These are phyloP conservation scores for Eupelmus urozonus DNA, from an alignment of 2,888 invertebrate species.

Conservation along the genomic window DNA sequence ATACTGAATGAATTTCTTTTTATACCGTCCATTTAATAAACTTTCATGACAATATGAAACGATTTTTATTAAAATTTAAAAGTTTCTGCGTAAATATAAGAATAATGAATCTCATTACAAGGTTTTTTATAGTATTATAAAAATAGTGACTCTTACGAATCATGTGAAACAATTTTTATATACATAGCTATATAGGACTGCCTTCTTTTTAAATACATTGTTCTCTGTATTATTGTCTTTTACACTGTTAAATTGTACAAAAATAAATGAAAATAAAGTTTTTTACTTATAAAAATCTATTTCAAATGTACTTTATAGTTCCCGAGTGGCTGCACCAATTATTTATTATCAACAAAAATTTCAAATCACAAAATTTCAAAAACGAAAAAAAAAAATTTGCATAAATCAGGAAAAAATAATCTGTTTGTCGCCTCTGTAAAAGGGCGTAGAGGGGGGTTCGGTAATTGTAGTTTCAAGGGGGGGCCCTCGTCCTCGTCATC, in stretches of 20 bases:
- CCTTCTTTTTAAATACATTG: slow-evolving; percentile 15
- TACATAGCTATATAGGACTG: too few relatives aligned
- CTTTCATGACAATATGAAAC: slow-evolving; percentile 7
- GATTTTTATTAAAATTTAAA: not conserved
- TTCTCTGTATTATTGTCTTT: slow-evolving; percentile 33
- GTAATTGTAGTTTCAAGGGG: too few relatives aligned
- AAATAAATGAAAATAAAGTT: slow-evolving; percentile 29
- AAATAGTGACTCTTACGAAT: not conserved
- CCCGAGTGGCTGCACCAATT: too few relatives aligned
- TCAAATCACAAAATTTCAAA: not conserved
- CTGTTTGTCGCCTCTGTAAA: too few relatives aligned
- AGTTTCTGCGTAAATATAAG: not conserved
- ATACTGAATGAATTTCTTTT: slow-evolving; percentile 15
- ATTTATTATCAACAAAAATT: slow-evolving; percentile 5
- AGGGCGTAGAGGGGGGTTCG: too few relatives aligned
- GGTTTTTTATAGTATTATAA: too few relatives aligned
- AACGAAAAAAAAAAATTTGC: not conserved
- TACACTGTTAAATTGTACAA: slow-evolving; percentile 46
- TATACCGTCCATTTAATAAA: slow-evolving; percentile 36
- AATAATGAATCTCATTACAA: slow-evolving; percentile 1
- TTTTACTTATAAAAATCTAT: slow-evolving; percentile 30
- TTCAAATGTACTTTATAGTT: not conserved
- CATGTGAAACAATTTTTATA: slow-evolving; percentile 12
- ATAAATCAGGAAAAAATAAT: not conserved
- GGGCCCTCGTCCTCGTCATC: slow-evolving; percentile 26